Percentiles rank a stretch among this genome's conserved stretches.
phyloP scores from a whole-genome alignment of 2,113 vertebrate species.

The Rostratula benghalensis region DNA sequence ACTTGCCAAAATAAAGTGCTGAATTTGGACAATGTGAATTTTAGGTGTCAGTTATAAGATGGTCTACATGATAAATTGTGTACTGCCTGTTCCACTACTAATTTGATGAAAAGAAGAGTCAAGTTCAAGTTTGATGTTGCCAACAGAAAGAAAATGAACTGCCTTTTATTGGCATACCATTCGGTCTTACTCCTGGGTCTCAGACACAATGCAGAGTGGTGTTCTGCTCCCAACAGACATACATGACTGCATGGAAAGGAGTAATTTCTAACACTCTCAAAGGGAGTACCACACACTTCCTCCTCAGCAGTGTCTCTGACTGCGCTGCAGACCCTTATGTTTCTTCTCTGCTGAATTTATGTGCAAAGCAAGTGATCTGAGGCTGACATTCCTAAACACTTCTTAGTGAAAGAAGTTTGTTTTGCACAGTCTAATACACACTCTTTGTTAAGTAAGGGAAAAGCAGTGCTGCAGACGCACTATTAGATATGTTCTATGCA shows the following conservation, averaged over 20 bases:
- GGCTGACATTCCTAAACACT: not conserved
- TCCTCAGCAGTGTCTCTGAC: not conserved
- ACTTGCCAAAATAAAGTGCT: slow-evolving; percentile 45
- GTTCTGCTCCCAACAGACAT: not conserved
- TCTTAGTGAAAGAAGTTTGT: not conserved
- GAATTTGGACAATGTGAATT: slow-evolving; percentile 23
- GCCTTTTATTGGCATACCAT: not conserved
- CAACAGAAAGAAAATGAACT: not conserved
- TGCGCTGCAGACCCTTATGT: not conserved
- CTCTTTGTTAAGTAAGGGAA: not conserved
- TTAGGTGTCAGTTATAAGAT: not conserved
- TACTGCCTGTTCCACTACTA: not conserved
- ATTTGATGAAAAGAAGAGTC: not conserved
- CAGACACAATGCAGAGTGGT: not conserved
- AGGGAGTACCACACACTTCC: not conserved
- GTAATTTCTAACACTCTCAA: not conserved
- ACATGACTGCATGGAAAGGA: not conserved
- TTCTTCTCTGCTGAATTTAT: not conserved
- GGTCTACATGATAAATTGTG: not conserved
- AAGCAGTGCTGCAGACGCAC: not conserved
- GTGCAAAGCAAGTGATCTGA: not conserved
- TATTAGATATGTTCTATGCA: not conserved
- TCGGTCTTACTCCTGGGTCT: not conserved
- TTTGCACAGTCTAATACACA: not conserved
- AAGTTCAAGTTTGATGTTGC: not conserved